Base-by-base conservation (phyloP, 1,140 invertebrate genomes). In the Drosophila bocqueti region DNA sequence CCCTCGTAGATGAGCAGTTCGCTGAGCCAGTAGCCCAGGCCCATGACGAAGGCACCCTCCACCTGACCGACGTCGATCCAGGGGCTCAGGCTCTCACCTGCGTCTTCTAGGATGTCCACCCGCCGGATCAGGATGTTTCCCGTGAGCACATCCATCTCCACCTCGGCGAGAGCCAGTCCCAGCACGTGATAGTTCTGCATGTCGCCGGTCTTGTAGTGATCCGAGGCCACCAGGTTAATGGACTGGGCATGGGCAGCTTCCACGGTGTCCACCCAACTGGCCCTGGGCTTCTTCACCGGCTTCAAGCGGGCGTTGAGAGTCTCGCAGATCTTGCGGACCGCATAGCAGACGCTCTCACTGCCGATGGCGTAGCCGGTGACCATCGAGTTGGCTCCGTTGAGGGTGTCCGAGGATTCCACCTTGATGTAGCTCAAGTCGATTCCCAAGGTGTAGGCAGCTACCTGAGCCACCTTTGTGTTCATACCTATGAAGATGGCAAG, bases 11-110 rank as follows among this genome's bases (percentile, higher is more conserved):
- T 93, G 34, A 97, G 86, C 67, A 96, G 94, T 91, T 98, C 97
- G 8, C 94, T 94, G 2, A 96, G 95, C 95, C 95, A 97, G 79
- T 96, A 96, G 15, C 97, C 97, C 11, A 97, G 86, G 10, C 97
- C 97, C 97, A 98, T 98, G 0, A 98, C 93, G 91, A 97, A 97
- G 2, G 96, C 96, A 8, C 97, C 98, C 94, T 98, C 97, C 72
- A 95, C 93, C 94, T 99, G 98, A 29, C 97, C 97, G n/a, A 98
- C 94, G 91, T 98, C 98, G 29, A 98, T 93, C 64, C 95, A 93
- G 0, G 97, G 97, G 93, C 95, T 97, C 46, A 97, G 87, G 92
- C 96, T 96, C 65, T 95, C 93, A 3, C 97, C 97, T 2, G 95
- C 94, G 86, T 98, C 97, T 92, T 97, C 96, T 6, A 97, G 84